A percentile compares a stretch with the other conserved stretches of the same genome.
Conservation (phyloP, 2,888 invertebrate species). For the Aphidius colemani region DNA sequence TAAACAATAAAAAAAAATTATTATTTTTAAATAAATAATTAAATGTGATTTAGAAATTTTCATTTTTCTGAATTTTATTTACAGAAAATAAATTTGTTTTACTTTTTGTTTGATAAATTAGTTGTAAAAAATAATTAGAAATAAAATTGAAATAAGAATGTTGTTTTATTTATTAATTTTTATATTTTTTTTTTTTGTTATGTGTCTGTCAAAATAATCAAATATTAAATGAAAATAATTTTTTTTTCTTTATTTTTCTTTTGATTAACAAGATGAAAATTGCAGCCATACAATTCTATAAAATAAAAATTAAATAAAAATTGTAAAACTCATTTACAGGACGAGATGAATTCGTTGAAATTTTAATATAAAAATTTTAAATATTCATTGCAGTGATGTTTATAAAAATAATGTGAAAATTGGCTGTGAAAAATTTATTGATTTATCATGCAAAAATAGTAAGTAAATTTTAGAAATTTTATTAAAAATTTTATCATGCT, state of each 20-base stretch:
- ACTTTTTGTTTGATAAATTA: no score
- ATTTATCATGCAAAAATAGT: slow-evolving; percentile 3
- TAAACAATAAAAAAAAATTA: not conserved
- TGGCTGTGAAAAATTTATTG: not conserved
- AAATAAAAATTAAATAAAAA: not conserved
- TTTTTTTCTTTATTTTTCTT: not conserved
- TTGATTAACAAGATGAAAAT: not conserved
- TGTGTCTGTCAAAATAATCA: slow-evolving; percentile 26
- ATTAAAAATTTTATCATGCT: not conserved
- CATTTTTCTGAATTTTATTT: not conserved
- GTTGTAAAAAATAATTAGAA: slow-evolving; percentile 7
- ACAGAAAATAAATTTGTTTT: no score
- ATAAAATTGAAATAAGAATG: not conserved
- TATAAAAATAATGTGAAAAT: not conserved
- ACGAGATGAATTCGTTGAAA: no score
- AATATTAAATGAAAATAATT: not conserved
- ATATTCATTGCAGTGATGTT: no score
- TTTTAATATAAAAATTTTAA: no score
- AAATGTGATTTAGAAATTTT: slow-evolving; percentile 7
- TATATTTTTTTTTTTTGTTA: slow-evolving; percentile 30
- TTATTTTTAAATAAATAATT: not conserved
- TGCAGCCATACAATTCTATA: not conserved
- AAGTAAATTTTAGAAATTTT: not conserved
- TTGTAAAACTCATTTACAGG: not conserved
- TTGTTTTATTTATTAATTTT: not conserved